These are phyloP conservation scores for Brachionus rubens DNA, from an alignment of 1,140 invertebrate genomes.

Conservation along the genomic window DNA sequence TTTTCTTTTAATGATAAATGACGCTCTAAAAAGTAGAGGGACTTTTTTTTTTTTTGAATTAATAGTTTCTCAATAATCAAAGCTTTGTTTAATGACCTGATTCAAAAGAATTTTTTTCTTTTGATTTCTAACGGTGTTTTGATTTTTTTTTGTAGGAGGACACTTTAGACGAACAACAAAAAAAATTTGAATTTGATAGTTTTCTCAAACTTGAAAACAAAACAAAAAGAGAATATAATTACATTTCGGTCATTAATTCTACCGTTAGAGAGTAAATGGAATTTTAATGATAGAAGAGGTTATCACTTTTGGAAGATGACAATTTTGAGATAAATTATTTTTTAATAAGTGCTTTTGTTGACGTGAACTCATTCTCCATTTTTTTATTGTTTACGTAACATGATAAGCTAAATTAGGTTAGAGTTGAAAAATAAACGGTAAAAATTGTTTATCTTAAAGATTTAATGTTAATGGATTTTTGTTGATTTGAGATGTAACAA, in stretches of 20 bases:
- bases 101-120: neutral
- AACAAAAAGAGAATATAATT: neutral
- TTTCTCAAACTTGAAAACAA: conserved; percentile 29
- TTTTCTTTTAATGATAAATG: neutral
- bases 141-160: conserved; percentile 2
- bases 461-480: too few relatives aligned
- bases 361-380: too few relatives aligned
- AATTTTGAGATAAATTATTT: conserved; percentile 29
- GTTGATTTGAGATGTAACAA: too few relatives aligned
- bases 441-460: too few relatives aligned
- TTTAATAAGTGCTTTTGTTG: too few relatives aligned
- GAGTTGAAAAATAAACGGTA: too few relatives aligned
- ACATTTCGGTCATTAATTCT: conserved; percentile 30
- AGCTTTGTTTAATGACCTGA: conserved; percentile 44
- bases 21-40: too few relatives aligned
- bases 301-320: conserved; percentile 1
- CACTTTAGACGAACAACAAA: conserved; percentile 12
- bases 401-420: too few relatives aligned
- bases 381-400: too few relatives aligned
- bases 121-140: conserved; percentile 39
- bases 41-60: too few relatives aligned
- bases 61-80: conserved; percentile 41
- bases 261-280: conserved; percentile 34
- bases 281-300: conserved; percentile 39
- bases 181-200: conserved; percentile 45